Evolutionary conservation across 2,888 invertebrate genomes (phyloP).

Genomic region (Idaea biselata): DNA sequence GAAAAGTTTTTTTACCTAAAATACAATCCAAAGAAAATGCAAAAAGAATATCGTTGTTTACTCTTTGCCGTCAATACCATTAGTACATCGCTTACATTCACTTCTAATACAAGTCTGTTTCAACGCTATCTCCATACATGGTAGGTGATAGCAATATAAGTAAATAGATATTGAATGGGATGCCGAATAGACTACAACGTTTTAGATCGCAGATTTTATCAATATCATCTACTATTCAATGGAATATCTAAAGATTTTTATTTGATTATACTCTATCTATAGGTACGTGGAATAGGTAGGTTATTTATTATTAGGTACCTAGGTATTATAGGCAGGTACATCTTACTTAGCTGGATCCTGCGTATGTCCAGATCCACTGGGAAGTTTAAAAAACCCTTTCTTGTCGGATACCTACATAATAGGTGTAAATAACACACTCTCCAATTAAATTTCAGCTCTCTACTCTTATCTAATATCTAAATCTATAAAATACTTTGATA

Average conservation of each 20-base stretch:
- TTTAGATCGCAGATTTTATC: not conserved
- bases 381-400: no score
- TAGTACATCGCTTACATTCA: slow-evolving; percentile 39
- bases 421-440: no score
- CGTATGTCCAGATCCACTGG: no score
- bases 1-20: no score
- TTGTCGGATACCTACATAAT: no score
- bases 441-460: no score
- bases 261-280: not conserved
- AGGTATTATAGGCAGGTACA: no score
- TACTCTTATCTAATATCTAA: no score
- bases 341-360: no score
- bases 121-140: slow-evolving; percentile 31
- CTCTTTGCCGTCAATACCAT: slow-evolving; percentile 37
- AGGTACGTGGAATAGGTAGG: no score
- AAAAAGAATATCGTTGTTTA: slow-evolving; percentile 11
- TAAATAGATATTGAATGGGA: slow-evolving; percentile 51
- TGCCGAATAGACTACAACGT: slow-evolving; percentile 2
- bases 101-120: slow-evolving; percentile 43
- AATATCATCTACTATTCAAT: not conserved
- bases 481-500: no score
- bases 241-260: not conserved
- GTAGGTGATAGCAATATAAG: slow-evolving; percentile 46
- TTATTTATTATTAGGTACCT: no score
- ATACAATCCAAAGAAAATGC: not conserved